Percentiles rank a stretch among this genome's conserved stretches.
Evolutionary conservation across 2,797 vertebrate species (phyloP).

Genomic region (Neomorphus geoffroyi): DNA sequence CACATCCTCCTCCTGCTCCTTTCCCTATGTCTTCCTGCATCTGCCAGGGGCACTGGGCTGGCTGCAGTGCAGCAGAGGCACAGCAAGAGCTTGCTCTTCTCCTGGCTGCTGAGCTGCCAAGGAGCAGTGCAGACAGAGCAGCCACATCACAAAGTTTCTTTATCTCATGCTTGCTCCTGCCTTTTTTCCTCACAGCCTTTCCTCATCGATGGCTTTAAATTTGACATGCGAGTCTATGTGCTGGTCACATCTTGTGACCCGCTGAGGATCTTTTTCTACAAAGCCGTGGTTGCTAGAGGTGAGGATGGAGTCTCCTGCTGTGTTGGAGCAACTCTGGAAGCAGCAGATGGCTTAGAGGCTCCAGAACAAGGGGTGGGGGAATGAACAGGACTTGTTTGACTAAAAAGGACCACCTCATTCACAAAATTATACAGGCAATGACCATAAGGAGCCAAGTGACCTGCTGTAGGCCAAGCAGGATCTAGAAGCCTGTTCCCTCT

Average conservation of each 20-base stretch:
- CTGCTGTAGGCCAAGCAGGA: neutral
- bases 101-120: neutral
- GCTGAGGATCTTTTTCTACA: constrained; percentile 78
- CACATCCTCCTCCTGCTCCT: neutral
- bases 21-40: neutral
- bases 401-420: neutral
- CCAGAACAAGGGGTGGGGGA: neutral
- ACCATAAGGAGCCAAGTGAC: neutral
- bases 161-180: neutral
- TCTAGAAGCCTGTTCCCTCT: neutral
- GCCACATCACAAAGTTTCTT: neutral
- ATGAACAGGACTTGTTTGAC: neutral
- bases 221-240: constrained; percentile 80
- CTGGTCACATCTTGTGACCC: constrained; percentile 82
- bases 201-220: constrained; percentile 82
- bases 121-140: neutral
- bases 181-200: constrained; percentile 72
- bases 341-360: neutral
- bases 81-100: neutral
- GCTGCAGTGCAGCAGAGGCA: too few relatives aligned
- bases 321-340: neutral
- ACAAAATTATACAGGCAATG: neutral
- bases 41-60: neutral
- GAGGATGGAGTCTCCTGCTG: neutral
- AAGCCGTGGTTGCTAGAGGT: constrained; percentile 84